Conservation (phyloP, 1,140 invertebrate genomes). For the Goniozus legneri region DNA sequence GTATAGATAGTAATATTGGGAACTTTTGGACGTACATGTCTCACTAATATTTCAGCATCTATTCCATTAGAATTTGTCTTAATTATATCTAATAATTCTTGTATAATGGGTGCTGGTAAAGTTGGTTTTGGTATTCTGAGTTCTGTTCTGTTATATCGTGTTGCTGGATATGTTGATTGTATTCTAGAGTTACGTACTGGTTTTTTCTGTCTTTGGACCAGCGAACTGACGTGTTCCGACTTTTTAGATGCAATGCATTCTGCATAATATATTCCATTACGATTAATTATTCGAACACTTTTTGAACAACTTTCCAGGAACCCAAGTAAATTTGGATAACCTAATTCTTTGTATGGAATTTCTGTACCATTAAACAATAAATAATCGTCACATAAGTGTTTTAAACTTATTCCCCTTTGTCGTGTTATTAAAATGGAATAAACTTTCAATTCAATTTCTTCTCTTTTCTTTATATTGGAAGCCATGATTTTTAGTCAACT, state of each 20-base stretch:
- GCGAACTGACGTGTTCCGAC: constrained; percentile 27
- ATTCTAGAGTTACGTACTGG: not conserved
- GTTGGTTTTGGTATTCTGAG: too few relatives aligned
- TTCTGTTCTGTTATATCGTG: not conserved
- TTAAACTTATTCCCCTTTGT: too few relatives aligned
- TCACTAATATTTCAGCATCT: constrained; percentile 5
- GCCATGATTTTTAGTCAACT: too few relatives aligned
- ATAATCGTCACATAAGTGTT: too few relatives aligned
- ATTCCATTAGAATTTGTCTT: constrained; percentile 20
- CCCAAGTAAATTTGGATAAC: constrained; percentile 6
- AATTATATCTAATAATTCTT: constrained; percentile 13
- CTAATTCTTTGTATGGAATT: constrained; percentile 31
- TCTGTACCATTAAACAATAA: too few relatives aligned
- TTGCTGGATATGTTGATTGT: not conserved
- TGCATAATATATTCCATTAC: constrained; percentile 10
- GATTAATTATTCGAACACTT: constrained; percentile 7
- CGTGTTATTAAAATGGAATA: too few relatives aligned
- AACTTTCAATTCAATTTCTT: too few relatives aligned
- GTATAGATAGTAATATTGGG: not conserved
- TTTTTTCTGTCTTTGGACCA: constrained; percentile 30
- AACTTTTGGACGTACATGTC: not conserved
- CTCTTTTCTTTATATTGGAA: too few relatives aligned
- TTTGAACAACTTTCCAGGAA: constrained; percentile 24
- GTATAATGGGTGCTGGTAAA: not conserved
- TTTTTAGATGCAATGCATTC: constrained; percentile 25